Base-by-base conservation (phyloP, 2,888 invertebrate genomes). In the Tanytarsus gracilentus region DNA sequence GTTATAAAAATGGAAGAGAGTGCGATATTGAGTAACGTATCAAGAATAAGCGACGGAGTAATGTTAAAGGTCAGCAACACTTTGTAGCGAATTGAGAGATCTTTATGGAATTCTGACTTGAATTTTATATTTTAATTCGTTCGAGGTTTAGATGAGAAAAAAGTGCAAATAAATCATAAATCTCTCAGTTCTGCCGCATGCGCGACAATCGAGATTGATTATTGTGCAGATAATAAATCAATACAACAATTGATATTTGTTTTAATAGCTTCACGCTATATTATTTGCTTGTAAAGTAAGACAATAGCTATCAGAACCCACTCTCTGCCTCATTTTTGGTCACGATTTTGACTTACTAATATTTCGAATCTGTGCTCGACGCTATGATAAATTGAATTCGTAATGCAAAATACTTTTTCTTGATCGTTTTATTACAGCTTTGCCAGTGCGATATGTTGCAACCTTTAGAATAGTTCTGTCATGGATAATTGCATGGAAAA, bases 151-250 rank as follows among this genome's bases (percentile, higher is more conserved):
- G 16, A 36, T 14, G n/a, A 23, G 18, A 11, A 33, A 5, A 11
- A 44, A 58, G 48, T 48, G 44, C 58, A 58, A 48, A 58, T 58
- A 58, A 48, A 58, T 58, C 58, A 58, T 58, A 58, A 58, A 58
- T 48, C 58, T 58, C 48, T 58, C 29, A 29, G 25, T 30, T 48
- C 1, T 8, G 11, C 56, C 56, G 56, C 56, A 2, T 14, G n/a
- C 40, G 48, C 58, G 58, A 58, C 58, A 58, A 58, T 30, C 16
- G 48, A 58, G 58, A 58, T 58, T 48, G 44, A 58, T 58, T 58
- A 56, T 27, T 40, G 26, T 25, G 30, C 48, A 58, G 58, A 58
- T 58, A 58, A 58, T 58, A 58, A 58, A 58, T 58, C 48, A 58
- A 48, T 58, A 21, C 26, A 58, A 58, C 44, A 58, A 58, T 51